Percentiles rank a stretch among this genome's conserved stretches.
phyloP scores from a whole-genome alignment of 2,888 invertebrate species.

The Scaptomyza parva region DNA sequence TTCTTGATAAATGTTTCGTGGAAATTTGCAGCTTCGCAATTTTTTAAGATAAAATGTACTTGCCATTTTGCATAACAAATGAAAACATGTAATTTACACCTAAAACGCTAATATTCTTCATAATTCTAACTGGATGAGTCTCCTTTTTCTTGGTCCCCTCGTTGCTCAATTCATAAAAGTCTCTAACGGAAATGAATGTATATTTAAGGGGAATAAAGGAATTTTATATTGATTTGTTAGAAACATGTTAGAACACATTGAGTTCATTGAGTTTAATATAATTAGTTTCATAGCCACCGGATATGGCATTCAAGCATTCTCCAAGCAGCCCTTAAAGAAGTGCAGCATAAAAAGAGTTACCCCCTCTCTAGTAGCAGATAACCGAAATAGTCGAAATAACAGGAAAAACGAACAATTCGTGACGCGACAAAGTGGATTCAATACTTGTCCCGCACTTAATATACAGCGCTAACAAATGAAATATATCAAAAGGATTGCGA shows the following conservation, averaged over 20 bases:
- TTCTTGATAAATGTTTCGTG: too few species aligned
- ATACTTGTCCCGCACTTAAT: conserved; percentile 17
- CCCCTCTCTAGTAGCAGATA: conserved; percentile 35
- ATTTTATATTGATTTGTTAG: conserved; percentile 1
- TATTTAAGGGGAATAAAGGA: not conserved
- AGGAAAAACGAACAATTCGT: conserved; percentile 58
- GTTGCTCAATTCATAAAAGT: too few species aligned
- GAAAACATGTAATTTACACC: too few species aligned
- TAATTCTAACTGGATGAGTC: too few species aligned
- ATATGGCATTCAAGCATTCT: conserved; percentile 42
- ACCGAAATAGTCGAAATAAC: conserved; percentile 20
- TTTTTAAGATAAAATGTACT: too few species aligned
- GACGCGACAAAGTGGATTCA: conserved; percentile 56
- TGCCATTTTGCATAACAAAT: too few species aligned
- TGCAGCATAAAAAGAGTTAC: conserved; percentile 38
- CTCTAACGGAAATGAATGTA: conserved; percentile 30
- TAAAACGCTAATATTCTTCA: too few species aligned
- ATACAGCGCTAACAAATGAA: conserved; percentile 35
- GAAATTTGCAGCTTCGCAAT: too few species aligned
- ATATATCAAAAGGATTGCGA: conserved; percentile 58
- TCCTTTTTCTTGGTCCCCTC: too few species aligned
- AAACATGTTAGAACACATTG: conserved; percentile 60
- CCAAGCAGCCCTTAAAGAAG: conserved; percentile 34
- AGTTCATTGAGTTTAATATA: conserved; percentile 64
- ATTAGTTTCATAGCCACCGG: conserved; percentile 67